A percentile compares a stretch with the other conserved stretches of the same genome.
These are phyloP conservation scores for Lepus timidus DNA, from an alignment of 2,113 vertebrate species.

Conservation along the genomic window DNA sequence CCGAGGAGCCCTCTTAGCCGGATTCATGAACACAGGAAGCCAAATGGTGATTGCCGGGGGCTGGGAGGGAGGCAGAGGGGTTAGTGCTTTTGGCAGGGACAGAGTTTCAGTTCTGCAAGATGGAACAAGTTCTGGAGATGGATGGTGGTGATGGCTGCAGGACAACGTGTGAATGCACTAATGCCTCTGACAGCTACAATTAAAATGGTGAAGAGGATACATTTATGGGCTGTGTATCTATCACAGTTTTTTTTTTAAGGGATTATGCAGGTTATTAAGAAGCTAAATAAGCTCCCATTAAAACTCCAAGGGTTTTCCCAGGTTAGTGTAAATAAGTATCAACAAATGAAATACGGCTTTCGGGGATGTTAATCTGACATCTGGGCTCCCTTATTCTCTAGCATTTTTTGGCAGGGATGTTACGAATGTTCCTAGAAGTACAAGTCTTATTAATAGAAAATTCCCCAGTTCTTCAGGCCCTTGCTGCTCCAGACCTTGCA, in stretches of 20 bases:
- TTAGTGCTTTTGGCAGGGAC: too few species aligned
- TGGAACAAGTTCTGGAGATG: not conserved
- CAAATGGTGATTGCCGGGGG: too few species aligned
- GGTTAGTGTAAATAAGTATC: not conserved
- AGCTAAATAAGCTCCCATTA: not conserved
- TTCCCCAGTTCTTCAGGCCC: not conserved
- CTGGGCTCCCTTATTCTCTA: not conserved
- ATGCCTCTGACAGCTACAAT: not conserved
- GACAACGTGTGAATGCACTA: not conserved
- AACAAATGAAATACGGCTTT: not conserved
- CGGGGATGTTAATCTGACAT: not conserved
- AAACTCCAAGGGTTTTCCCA: not conserved
- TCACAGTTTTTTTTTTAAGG: not conserved
- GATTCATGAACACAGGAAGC: not conserved
- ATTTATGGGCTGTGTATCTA: not conserved
- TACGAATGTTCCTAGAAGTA: not conserved
- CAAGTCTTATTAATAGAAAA: not conserved
- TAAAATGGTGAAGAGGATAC: not conserved
- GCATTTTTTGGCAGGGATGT: not conserved
- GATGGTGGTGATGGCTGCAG: not conserved
- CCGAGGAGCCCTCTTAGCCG: too few species aligned
- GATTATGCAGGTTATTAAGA: not conserved
- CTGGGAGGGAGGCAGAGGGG: fast-evolving
- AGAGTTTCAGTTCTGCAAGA: not conserved
- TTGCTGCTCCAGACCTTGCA: not conserved